These are phyloP conservation scores for Caranx ignobilis DNA, from an alignment of 2,113 vertebrate genomes.

Conservation along the genomic window DNA sequence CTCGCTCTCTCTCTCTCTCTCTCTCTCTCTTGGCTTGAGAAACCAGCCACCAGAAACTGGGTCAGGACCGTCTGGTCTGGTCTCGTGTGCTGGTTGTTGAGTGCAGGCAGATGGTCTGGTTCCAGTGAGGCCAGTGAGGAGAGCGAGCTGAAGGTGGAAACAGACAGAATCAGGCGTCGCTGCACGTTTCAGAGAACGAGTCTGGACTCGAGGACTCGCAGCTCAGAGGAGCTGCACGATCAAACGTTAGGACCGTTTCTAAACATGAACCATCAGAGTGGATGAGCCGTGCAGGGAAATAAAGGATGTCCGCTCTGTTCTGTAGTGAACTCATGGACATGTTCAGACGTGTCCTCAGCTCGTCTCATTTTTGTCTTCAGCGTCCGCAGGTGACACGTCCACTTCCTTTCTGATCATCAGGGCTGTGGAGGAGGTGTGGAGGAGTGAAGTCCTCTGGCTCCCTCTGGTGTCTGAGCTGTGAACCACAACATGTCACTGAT, in stretches of 20 bases:
- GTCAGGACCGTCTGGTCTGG: background rate
- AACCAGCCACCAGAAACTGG: background rate
- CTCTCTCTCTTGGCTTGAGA: background rate
- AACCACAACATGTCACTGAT: background rate
- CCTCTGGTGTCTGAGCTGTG: constrained; percentile 18
- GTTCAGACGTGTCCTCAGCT: background rate
- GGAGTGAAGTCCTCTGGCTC: constrained; percentile 26
- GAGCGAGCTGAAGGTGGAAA: background rate
- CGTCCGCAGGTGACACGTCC: background rate
- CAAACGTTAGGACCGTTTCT: too few species aligned
- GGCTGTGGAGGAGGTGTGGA: background rate
- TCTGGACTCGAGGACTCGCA: constrained; percentile 16
- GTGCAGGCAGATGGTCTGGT: background rate
- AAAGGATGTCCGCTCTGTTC: too few species aligned
- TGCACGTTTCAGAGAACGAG: constrained; percentile 8
- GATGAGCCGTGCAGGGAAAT: too few species aligned
- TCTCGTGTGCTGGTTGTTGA: too few species aligned
- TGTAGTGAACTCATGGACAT: too few species aligned
- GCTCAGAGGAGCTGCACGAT: background rate
- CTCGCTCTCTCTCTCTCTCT: background rate
- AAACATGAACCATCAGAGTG: too few species aligned
- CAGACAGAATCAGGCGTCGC: background rate
- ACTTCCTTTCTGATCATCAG: background rate
- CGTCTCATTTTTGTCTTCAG: too few species aligned
- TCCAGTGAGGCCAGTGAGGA: background rate